Conservation (phyloP, 2,888 invertebrate species). For the Coelinius sp. region DNA sequence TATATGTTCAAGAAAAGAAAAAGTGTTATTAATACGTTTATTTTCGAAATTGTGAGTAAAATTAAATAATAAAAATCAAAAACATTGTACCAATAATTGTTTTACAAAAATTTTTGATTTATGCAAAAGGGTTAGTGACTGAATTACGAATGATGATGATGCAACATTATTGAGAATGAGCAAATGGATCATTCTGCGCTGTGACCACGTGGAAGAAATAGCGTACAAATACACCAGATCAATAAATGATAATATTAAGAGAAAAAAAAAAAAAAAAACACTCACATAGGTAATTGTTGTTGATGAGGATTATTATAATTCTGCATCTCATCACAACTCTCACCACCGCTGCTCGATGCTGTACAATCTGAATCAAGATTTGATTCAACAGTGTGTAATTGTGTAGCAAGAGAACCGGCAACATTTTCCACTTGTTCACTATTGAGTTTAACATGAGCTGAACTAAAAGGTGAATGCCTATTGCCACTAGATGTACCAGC, state of each 20-base stretch:
- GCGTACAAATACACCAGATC: neutral
- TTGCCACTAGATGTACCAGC: conserved; percentile 50
- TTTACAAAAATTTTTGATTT: neutral
- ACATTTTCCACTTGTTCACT: conserved; percentile 78
- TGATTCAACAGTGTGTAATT: conserved; percentile 81
- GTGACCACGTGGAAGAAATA: neutral
- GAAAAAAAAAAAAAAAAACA: conserved; percentile 56
- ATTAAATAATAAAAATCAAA: neutral
- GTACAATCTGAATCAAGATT: conserved; percentile 94
- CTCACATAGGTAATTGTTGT: conserved; percentile 86
- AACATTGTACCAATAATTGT: conserved; percentile 3
- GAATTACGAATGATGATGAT: conserved; percentile 36
- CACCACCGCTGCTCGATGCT: conserved; percentile 93
- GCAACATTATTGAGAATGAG: conserved; percentile 38
- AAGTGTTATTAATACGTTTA: conserved; percentile 11
- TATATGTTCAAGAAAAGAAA: conserved; percentile 33
- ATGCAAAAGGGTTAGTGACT: conserved; percentile 9
- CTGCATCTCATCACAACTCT: conserved; percentile 92
- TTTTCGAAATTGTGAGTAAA: conserved; percentile 31
- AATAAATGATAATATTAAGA: neutral
- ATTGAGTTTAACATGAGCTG: conserved; percentile 63
- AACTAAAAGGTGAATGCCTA: conserved; percentile 63
- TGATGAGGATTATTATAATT: conserved; percentile 84
- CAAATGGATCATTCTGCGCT: neutral
- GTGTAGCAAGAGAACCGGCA: conserved; percentile 81